phyloP scores from a whole-genome alignment of 2,888 invertebrate genomes.

The Athrips mouffetella region DNA sequence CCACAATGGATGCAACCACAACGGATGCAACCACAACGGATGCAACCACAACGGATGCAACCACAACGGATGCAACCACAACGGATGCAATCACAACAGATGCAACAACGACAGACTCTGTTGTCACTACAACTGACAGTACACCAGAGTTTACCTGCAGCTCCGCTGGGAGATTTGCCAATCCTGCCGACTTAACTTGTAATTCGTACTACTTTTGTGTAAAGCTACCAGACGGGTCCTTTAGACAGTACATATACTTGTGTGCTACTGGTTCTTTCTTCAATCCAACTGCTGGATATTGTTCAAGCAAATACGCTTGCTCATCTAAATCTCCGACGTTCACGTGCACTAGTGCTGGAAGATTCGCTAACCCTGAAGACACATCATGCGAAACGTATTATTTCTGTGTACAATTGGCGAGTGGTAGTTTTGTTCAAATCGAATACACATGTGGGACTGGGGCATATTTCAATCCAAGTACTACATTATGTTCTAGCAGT shows the following conservation, averaged over 20 bases:
- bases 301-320: conserved; percentile 60
- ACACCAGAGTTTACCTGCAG: conserved; percentile 48
- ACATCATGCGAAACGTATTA: conserved; percentile 58
- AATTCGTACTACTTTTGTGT: conserved; percentile 61
- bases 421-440: conserved; percentile 19
- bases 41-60: neutral
- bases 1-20: too few species aligned
- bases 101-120: neutral
- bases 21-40: neutral
- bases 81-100: neutral
- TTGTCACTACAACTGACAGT: conserved; percentile 33
- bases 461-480: conserved; percentile 57
- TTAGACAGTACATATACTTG: conserved; percentile 49
- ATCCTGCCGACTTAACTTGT: conserved; percentile 57
- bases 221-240: conserved; percentile 39
- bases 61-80: neutral
- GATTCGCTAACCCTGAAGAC: conserved; percentile 56
- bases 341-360: conserved; percentile 54
- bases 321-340: too few species aligned
- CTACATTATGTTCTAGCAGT: conserved; percentile 43
- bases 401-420: conserved; percentile 46
- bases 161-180: conserved; percentile 56
- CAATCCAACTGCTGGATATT: conserved; percentile 47
- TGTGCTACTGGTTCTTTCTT: conserved; percentile 64
- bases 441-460: conserved; percentile 60